A percentile compares a stretch with the other conserved stretches of the same genome.
phyloP scores from a whole-genome alignment of 2,888 invertebrate genomes.

The Pantelozetes paolii region DNA sequence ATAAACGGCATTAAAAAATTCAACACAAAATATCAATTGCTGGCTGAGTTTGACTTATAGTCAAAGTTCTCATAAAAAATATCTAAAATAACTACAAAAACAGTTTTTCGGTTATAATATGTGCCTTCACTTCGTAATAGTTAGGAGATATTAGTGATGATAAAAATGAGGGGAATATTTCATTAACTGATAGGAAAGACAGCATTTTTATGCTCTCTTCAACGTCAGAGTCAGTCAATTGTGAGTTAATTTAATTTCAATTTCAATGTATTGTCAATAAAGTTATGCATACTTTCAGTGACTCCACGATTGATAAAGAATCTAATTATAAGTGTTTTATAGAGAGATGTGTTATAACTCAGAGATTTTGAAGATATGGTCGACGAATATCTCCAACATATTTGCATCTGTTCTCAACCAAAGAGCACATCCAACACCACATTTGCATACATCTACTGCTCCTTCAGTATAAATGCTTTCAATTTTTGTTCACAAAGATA shows the following conservation, averaged over 20 bases:
- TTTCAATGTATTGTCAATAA: neutral
- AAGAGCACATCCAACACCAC: neutral
- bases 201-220: neutral
- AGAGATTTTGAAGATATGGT: conserved; percentile 1
- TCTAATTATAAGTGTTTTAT: neutral
- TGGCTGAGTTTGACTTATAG: neutral
- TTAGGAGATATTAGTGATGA: neutral
- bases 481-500: too few species aligned
- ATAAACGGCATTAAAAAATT: neutral
- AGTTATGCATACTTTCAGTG: neutral
- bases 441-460: neutral
- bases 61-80: neutral
- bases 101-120: neutral
- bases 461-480: neutral
- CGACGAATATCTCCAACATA: conserved; percentile 1
- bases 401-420: neutral
- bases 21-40: neutral
- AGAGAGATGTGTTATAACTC: neutral
- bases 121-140: neutral
- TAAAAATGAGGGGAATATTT: neutral
- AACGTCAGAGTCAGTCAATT: neutral
- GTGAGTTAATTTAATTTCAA: neutral
- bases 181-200: neutral
- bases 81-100: neutral
- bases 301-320: neutral